A percentile compares a stretch with the other conserved stretches of the same genome.
Evolutionary conservation across 2,888 invertebrate species (phyloP).

Genomic region (Hydrotaea cyrtoneurina): DNA sequence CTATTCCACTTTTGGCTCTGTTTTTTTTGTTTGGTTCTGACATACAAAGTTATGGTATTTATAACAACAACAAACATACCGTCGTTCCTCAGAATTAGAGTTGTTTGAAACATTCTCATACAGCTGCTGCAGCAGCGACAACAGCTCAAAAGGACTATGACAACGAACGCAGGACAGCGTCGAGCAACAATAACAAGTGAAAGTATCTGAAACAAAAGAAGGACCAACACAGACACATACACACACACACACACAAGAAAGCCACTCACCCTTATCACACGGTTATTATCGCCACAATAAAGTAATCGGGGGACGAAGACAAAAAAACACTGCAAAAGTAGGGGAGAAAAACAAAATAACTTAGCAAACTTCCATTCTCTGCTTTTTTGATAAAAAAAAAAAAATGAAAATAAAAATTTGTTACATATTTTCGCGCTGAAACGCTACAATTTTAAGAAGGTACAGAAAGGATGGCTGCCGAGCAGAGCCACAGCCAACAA

Average conservation of each 20-base stretch:
- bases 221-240: not conserved
- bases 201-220: not conserved
- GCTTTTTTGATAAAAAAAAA: constrained; percentile 4
- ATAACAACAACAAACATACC: not conserved
- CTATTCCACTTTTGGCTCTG: not conserved
- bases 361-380: constrained; percentile 13
- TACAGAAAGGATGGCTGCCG: not conserved
- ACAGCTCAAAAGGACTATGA: not conserved
- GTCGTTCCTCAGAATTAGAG: not conserved
- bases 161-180: not conserved
- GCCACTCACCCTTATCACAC: constrained; percentile 43
- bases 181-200: not conserved
- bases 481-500: not conserved
- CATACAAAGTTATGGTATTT: constrained; percentile 8
- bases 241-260: not conserved
- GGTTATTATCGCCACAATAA: constrained; percentile 44
- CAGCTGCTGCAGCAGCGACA: not conserved
- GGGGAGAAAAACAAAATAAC: constrained; percentile 1
- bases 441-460: not conserved
- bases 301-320: constrained; percentile 8
- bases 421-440: constrained; percentile 25
- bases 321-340: constrained; percentile 16
- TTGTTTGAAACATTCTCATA: constrained; percentile 12
- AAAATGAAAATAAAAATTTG: constrained; percentile 28
- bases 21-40: not conserved